phyloP scores from a whole-genome alignment of 2,888 invertebrate species.

The Deilephila elpenor region DNA sequence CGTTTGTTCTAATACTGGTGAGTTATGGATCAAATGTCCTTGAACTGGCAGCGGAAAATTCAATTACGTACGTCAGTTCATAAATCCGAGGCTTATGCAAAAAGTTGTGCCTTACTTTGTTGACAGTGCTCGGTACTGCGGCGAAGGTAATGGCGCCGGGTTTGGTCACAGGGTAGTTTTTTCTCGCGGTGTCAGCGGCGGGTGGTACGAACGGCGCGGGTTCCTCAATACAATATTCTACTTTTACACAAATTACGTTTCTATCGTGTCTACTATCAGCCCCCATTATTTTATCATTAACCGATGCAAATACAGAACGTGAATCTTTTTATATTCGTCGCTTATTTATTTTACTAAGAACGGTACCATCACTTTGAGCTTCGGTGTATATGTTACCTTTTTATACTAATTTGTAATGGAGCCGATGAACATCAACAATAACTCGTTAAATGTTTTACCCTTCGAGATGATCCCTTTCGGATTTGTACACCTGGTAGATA shows the following conservation, averaged over 20 bases:
- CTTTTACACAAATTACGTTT: slow-evolving; percentile 82
- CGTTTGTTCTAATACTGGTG: slow-evolving; percentile 46
- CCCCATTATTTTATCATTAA: slow-evolving; percentile 83
- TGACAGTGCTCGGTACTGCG: slow-evolving; percentile 49
- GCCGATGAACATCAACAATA: slow-evolving; percentile 47
- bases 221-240: slow-evolving; percentile 70
- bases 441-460: slow-evolving; percentile 45
- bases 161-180: slow-evolving; percentile 77
- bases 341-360: slow-evolving; percentile 50
- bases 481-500: slow-evolving; percentile 40
- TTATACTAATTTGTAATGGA: not conserved
- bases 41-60: slow-evolving; percentile 52
- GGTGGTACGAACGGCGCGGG: slow-evolving; percentile 72
- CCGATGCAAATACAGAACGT: slow-evolving; percentile 70
- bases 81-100: slow-evolving; percentile 59
- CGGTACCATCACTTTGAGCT: slow-evolving; percentile 40
- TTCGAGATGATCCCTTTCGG: slow-evolving; percentile 33
- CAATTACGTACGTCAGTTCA: slow-evolving; percentile 52
- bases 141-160: slow-evolving; percentile 59
- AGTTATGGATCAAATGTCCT: slow-evolving; percentile 43
- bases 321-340: slow-evolving; percentile 61
- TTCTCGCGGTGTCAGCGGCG: slow-evolving; percentile 69
- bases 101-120: slow-evolving; percentile 61
- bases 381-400: slow-evolving; percentile 35
- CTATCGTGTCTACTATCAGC: slow-evolving; percentile 80